Conservation (phyloP, 2,797 vertebrate species). For the Glossophaga mutica region DNA sequence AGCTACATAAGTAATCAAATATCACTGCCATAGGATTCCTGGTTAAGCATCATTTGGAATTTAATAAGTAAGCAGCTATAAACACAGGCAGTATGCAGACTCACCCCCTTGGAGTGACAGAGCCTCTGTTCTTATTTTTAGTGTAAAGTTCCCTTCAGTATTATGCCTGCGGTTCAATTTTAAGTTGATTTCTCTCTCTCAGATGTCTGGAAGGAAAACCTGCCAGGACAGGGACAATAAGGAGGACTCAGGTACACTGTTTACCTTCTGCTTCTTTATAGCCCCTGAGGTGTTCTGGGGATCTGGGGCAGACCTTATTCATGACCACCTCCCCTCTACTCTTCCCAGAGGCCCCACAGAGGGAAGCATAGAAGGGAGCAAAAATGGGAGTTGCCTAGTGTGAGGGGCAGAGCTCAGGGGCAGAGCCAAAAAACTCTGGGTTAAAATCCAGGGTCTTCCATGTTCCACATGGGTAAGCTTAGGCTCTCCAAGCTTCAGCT, state of each 20-base stretch:
- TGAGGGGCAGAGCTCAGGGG: background rate
- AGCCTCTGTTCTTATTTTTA: constrained; percentile 55
- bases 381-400: background rate
- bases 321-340: background rate
- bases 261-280: background rate
- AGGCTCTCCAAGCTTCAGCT: background rate
- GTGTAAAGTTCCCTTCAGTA: background rate
- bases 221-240: background rate
- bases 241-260: fast-evolving
- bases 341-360: background rate
- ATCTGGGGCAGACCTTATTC: background rate
- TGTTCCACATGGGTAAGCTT: background rate
- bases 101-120: background rate
- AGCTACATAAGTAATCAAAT: constrained; percentile 68
- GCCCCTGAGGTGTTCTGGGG: background rate
- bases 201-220: background rate
- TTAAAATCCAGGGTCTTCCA: background rate
- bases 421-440: background rate
- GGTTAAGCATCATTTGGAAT: constrained; percentile 68
- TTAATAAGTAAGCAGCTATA: constrained; percentile 67
- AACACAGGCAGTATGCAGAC: constrained; percentile 48
- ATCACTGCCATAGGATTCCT: constrained; percentile 69
- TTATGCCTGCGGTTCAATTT: background rate
- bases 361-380: background rate
- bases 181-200: constrained; percentile 17